Conservation (phyloP, 2,797 vertebrate species). For the Smutsia gigantea region DNA sequence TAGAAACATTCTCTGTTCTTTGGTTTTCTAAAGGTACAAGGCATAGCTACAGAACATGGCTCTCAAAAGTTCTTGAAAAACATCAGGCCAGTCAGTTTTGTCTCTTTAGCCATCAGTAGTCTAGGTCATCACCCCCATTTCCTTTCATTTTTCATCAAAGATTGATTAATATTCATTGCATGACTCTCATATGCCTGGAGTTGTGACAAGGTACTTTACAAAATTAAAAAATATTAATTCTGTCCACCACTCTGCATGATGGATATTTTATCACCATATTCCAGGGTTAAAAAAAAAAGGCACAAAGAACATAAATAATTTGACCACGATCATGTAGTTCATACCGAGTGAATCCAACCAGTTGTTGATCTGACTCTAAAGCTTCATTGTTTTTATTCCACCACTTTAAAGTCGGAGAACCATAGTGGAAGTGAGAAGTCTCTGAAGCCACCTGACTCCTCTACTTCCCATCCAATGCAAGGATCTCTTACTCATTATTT, state of each 20-base stretch:
- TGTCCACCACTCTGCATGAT: neutral
- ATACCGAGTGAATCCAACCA: neutral
- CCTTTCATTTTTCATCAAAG: constrained; percentile 9
- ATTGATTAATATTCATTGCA: neutral
- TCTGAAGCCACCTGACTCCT: neutral
- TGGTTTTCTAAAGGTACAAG: neutral
- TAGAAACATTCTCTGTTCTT: neutral
- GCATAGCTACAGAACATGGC: neutral
- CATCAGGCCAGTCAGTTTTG: neutral
- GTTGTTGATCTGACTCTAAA: neutral
- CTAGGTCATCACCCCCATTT: neutral
- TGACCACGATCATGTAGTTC: neutral
- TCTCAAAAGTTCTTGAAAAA: neutral
- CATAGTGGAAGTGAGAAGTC: neutral
- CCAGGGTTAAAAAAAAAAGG: neutral
- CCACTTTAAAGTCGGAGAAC: neutral
- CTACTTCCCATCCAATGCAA: neutral
- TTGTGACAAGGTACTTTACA: constrained; percentile 53
- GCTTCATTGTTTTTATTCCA: neutral
- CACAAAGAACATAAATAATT: neutral
- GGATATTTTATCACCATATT: constrained; percentile 43
- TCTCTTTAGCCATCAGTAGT: neutral
- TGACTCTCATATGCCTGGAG: neutral
- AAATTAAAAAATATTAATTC: constrained; percentile 68
- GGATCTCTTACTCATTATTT: accelerated